phyloP scores from a whole-genome alignment of 2,888 invertebrate genomes.

The Xestia rhomboidea region DNA sequence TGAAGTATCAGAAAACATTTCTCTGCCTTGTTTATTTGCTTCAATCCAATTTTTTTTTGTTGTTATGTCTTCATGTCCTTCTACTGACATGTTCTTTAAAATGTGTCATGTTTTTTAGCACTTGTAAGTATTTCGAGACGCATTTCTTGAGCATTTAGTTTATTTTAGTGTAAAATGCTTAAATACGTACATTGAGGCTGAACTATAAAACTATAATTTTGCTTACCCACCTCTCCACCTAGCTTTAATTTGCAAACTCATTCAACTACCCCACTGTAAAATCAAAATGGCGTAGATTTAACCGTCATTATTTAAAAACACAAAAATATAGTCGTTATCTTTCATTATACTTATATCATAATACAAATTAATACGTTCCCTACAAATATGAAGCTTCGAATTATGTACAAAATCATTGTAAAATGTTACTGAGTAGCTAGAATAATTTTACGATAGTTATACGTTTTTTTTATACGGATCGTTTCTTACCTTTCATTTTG shows the following conservation, averaged over 20 bases:
- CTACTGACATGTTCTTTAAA: neutral
- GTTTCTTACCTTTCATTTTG: constrained; percentile 60
- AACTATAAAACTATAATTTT: constrained; percentile 13
- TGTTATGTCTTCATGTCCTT: neutral
- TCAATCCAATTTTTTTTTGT: neutral
- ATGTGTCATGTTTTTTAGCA: constrained; percentile 1
- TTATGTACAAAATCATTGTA: constrained; percentile 87
- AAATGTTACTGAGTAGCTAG: constrained; percentile 84
- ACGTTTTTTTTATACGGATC: constrained; percentile 57
- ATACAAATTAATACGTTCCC: constrained; percentile 71
- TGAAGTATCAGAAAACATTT: constrained; percentile 59
- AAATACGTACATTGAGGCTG: constrained; percentile 40
- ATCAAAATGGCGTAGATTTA: neutral
- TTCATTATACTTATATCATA: constrained; percentile 46
- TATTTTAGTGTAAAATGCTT: constrained; percentile 9
- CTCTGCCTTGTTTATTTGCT: constrained; percentile 25
- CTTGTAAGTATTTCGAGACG: constrained; percentile 19
- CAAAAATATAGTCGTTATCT: constrained; percentile 50
- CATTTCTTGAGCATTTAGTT: constrained; percentile 38
- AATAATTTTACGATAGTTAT: constrained; percentile 80
- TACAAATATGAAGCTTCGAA: constrained; percentile 82
- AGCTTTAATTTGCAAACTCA: constrained; percentile 16
- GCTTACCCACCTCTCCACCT: neutral
- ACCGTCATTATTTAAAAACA: constrained; percentile 25
- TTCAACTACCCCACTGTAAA: neutral